Percentiles rank a stretch among this genome's conserved stretches.
Conservation (phyloP, 2,797 vertebrate genomes). For the Sarcoramphus papa region DNA sequence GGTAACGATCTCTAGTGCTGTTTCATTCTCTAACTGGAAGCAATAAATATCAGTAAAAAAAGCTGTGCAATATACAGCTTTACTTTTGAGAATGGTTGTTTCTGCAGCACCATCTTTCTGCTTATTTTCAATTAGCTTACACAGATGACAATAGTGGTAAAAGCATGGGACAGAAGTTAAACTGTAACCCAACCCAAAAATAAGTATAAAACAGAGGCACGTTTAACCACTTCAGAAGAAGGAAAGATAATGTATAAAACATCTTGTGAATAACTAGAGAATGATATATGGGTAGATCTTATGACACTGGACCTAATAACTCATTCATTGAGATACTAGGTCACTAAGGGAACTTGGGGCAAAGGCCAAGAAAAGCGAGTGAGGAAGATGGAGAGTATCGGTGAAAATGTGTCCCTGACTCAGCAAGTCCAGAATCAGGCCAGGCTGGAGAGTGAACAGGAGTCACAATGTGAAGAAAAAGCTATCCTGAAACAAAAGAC, state of each 20-base stretch:
- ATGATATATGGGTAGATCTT: not conserved
- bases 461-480: not conserved
- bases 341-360: not conserved
- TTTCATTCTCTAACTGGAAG: not conserved
- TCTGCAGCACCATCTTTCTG: not conserved
- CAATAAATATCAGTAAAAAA: not conserved
- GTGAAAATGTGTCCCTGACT: not conserved
- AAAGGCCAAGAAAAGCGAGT: not conserved
- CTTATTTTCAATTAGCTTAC: not conserved
- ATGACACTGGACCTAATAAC: not conserved
- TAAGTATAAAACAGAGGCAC: not conserved
- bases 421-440: not conserved
- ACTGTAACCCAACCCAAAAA: not conserved
- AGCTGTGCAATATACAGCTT: accelerated
- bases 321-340: not conserved
- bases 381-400: not conserved
- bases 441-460: not conserved
- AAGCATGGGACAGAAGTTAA: not conserved
- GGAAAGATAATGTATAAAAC: not conserved
- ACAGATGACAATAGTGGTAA: not conserved
- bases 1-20: not conserved
- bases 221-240: not conserved
- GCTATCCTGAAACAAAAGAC: not conserved
- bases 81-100: not conserved
- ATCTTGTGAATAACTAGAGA: not conserved